Base-by-base conservation (phyloP, 1,140 invertebrate genomes). In the Psilanteris sp. region DNA sequence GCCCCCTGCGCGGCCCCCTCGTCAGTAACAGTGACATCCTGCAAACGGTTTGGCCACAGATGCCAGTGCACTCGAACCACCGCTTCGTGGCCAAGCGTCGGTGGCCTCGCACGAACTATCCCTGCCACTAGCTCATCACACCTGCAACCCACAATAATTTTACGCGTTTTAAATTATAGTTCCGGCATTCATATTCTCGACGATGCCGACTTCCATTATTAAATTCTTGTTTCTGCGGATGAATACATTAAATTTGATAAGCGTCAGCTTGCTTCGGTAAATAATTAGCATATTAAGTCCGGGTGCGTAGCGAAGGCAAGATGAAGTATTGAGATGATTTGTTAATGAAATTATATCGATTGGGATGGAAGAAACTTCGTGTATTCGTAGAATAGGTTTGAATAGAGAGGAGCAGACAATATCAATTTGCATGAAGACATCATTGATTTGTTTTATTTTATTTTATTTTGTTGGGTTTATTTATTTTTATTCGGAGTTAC, bases 11-110 rank as follows among this genome's bases (percentile, higher is more conserved):
- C 74, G 84, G 54, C 75, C 83, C 80, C 8, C 87, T 84, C 39
- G 72, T 79, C 39, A 81, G 79, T 62, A 87, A 73, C 22, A 86
- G 80, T 50, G 84, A 81, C 87, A 88, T 88, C 72, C 64, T 59
- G 46, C 31, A 5, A 36, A 26, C 15, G 9, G 18, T 66, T 67
- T 55, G 48, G 59, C 57, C 52, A 55, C 59, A 61, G 41, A 37
- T 67, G 68, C 32, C 36, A 64, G 62, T 64, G 76, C 59, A 67
- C 41, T 79, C 50, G 3, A 62, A 54, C 59, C 72, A 57, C 52
- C 54, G 61, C 37, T 59, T 54, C 36, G 52, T 59, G 32, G 48
- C 48, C 48, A 67, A 72, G 59, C 57, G 44, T 64, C 39, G 16
- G 55, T 37, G 46, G 59, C 70, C 48, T 26, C 7, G 22, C 46